Evolutionary conservation across 2,888 invertebrate species (phyloP).

Genomic region (Miltochrista miniata): DNA sequence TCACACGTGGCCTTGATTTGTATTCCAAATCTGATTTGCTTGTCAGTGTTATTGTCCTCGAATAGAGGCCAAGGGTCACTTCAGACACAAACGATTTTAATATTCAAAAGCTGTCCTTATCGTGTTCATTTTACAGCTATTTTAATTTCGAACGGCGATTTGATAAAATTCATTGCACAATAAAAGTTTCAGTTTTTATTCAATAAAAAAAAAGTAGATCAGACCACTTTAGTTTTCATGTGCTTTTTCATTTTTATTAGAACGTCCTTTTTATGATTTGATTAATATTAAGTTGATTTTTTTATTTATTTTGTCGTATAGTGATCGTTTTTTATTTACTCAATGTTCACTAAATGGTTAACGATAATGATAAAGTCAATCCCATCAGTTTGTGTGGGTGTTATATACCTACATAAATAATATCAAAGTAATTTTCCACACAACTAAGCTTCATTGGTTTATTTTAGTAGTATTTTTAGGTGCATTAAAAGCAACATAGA

Average conservation of each 20-base stretch:
- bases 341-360: constrained; percentile 26
- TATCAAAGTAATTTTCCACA: constrained; percentile 43
- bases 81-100: constrained; percentile 53
- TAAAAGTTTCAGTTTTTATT: constrained; percentile 56
- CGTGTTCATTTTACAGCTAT: constrained; percentile 55
- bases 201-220: constrained; percentile 18
- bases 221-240: constrained; percentile 12
- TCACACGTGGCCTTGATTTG: constrained; percentile 78
- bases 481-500: too few species aligned
- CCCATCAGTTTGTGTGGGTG: constrained; percentile 29
- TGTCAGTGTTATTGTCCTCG: constrained; percentile 65
- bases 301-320: constrained; percentile 14
- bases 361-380: constrained; percentile 29
- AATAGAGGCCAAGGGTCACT: constrained; percentile 65
- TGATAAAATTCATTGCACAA: constrained; percentile 64
- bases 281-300: too few species aligned
- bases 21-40: constrained; percentile 71
- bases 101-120: constrained; percentile 67
- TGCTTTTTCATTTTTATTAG: constrained; percentile 15
- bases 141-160: constrained; percentile 59
- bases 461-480: too few species aligned
- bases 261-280: constrained; percentile 15
- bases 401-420: constrained; percentile 18
- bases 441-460: too few species aligned
- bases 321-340: constrained; percentile 14